Conservation (phyloP, 2,888 invertebrate genomes). For the Epinotia nisella region DNA sequence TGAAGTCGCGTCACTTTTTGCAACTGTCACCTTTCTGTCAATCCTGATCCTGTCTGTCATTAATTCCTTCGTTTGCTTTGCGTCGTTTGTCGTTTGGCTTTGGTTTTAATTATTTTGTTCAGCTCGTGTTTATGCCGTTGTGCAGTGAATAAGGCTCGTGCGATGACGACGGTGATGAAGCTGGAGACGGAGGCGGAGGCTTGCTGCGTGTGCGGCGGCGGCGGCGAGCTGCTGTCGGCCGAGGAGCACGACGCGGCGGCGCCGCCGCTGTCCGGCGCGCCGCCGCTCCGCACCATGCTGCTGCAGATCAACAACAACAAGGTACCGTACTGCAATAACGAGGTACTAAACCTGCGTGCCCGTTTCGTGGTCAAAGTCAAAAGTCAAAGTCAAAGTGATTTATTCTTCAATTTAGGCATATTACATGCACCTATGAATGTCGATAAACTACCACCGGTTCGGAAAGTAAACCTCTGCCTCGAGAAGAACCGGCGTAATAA, state of each 20-base stretch:
- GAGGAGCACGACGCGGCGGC: conserved; percentile 73
- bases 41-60: too few species aligned
- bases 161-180: conserved; percentile 63
- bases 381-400: too few species aligned
- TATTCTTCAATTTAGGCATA: too few species aligned
- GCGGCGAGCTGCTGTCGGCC: conserved; percentile 67
- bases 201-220: conserved; percentile 70
- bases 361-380: too few species aligned
- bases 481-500: too few species aligned
- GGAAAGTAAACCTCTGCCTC: too few species aligned
- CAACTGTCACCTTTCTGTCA: conserved; percentile 20
- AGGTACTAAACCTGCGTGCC: background rate
- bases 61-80: conserved; percentile 4
- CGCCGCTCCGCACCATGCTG: conserved; percentile 71
- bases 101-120: background rate
- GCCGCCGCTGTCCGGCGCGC: conserved; percentile 56
- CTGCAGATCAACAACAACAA: conserved; percentile 75
- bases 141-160: conserved; percentile 2
- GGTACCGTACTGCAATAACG: conserved; percentile 52
- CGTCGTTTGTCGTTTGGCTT: background rate
- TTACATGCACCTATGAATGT: too few species aligned
- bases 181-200: conserved; percentile 64
- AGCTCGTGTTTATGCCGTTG: background rate
- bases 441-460: too few species aligned
- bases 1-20: conserved; percentile 20